These are phyloP conservation scores for Drosophila asahinai DNA, from an alignment of 1,140 invertebrate genomes.

Conservation along the genomic window DNA sequence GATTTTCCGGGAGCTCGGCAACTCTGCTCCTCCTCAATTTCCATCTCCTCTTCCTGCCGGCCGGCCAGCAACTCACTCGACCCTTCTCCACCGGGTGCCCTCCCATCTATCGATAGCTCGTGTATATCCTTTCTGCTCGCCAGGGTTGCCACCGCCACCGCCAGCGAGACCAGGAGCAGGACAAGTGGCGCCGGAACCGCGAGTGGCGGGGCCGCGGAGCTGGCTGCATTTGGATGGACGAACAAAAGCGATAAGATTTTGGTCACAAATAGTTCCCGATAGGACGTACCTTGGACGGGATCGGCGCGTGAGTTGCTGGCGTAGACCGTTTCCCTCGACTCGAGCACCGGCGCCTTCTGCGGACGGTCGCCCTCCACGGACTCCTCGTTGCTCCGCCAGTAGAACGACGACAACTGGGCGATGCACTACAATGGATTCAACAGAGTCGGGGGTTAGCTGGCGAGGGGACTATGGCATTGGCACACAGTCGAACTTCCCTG, in stretches of 20 bases:
- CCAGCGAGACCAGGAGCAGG: constrained; percentile 63
- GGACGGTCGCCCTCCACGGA: constrained; percentile 89
- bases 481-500: constrained; percentile 12
- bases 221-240: constrained; percentile 84
- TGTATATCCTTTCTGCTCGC: constrained; percentile 33
- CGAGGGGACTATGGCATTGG: background rate
- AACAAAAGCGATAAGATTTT: constrained; percentile 85
- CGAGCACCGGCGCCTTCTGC: constrained; percentile 88
- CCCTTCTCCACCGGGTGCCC: constrained; percentile 24
- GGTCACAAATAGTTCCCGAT: constrained; percentile 85
- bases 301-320: constrained; percentile 86
- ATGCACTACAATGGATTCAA: constrained; percentile 86
- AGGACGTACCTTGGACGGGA: constrained; percentile 87
- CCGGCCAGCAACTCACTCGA: constrained; percentile 43
- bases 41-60: constrained; percentile 10
- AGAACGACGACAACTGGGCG: constrained; percentile 89
- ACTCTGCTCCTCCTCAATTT: constrained; percentile 1
- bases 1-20: constrained; percentile 24
- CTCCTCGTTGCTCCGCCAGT: constrained; percentile 91
- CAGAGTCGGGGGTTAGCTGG: constrained; percentile 18
- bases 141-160: constrained; percentile 59
- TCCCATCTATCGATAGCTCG: constrained; percentile 23
- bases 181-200: constrained; percentile 54
- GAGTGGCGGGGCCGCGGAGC: constrained; percentile 72
- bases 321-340: constrained; percentile 86